A percentile compares a stretch with the other conserved stretches of the same genome.
These are phyloP conservation scores for Lasioglossum malachurum DNA, from an alignment of 2,888 invertebrate genomes.

Conservation along the genomic window DNA sequence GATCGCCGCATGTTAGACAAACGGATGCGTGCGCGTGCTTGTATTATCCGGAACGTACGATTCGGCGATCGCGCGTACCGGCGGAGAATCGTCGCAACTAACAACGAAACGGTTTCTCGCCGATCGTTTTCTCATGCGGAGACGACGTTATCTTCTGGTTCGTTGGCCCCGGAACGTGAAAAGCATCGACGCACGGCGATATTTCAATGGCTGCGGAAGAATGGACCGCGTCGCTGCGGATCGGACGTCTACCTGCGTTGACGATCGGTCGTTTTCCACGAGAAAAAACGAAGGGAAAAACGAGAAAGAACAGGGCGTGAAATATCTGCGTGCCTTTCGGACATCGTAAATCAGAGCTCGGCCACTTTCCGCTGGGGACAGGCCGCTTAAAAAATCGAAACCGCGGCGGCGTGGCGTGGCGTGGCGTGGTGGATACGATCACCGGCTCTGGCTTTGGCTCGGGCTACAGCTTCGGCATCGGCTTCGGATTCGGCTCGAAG, in stretches of 20 bases:
- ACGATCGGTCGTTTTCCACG: conserved; percentile 44
- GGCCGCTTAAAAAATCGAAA: conserved; percentile 60
- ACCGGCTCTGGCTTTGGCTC: conserved; percentile 5
- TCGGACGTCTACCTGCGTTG: conserved; percentile 28
- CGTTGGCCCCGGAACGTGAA: conserved; percentile 33
- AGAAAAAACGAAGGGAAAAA: background rate
- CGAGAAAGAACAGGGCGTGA: conserved; percentile 21
- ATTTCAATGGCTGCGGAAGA: conserved; percentile 48
- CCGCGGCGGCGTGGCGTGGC: conserved; percentile 10
- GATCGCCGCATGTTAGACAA: too few relatives aligned
- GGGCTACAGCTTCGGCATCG: background rate
- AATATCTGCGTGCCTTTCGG: conserved; percentile 57
- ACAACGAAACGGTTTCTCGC: background rate
- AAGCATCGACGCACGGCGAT: conserved; percentile 52
- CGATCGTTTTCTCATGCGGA: background rate
- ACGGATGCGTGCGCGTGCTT: background rate
- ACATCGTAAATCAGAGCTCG: conserved; percentile 62
- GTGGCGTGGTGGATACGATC: conserved; percentile 33
- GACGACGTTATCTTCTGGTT: conserved; percentile 35
- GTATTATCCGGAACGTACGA: background rate
- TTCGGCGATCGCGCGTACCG: background rate
- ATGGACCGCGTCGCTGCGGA: conserved; percentile 26
- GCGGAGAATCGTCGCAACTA: background rate
- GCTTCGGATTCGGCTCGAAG: conserved; percentile 21
- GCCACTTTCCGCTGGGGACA: background rate